Conservation (phyloP, 1,140 invertebrate genomes). For the Akabosia matsudoensis region DNA sequence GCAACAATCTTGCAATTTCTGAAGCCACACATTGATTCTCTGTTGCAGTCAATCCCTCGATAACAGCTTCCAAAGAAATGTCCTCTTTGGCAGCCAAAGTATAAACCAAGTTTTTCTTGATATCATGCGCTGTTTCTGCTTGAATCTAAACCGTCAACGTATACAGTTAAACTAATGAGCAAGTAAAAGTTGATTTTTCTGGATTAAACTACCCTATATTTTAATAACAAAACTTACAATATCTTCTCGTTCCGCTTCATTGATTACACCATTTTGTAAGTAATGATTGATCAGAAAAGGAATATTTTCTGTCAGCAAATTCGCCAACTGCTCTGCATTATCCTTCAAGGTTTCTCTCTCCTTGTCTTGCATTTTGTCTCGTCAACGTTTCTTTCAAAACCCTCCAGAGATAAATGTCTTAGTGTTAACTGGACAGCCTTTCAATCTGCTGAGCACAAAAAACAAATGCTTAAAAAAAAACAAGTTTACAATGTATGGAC, state of each 20-base stretch:
- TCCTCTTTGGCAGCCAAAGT: not conserved
- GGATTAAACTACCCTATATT: not conserved
- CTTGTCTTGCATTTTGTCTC: not conserved
- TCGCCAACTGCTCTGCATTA: not conserved
- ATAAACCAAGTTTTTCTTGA: not conserved
- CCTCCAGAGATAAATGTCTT: too few relatives aligned
- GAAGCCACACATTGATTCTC: not conserved
- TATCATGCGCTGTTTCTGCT: not conserved
- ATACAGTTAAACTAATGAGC: not conserved
- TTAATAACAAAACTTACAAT: constrained; percentile 27
- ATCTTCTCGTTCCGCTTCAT: constrained; percentile 6
- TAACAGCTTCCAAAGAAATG: not conserved
- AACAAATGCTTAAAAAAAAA: too few relatives aligned
- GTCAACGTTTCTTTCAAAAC: not conserved
- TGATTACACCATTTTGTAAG: constrained; percentile 17
- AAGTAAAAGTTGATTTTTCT: not conserved
- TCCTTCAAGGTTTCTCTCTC: not conserved
- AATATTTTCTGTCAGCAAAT: not conserved
- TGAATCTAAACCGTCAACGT: not conserved
- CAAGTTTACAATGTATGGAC: too few relatives aligned
- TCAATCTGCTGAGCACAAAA: too few relatives aligned
- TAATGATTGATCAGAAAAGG: not conserved
- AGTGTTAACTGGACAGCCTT: too few relatives aligned
- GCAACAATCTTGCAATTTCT: not conserved
- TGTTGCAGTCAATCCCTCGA: not conserved